Evolutionary conservation across 2,888 invertebrate genomes (phyloP).

Genomic region (Abrostola triplasia): DNA sequence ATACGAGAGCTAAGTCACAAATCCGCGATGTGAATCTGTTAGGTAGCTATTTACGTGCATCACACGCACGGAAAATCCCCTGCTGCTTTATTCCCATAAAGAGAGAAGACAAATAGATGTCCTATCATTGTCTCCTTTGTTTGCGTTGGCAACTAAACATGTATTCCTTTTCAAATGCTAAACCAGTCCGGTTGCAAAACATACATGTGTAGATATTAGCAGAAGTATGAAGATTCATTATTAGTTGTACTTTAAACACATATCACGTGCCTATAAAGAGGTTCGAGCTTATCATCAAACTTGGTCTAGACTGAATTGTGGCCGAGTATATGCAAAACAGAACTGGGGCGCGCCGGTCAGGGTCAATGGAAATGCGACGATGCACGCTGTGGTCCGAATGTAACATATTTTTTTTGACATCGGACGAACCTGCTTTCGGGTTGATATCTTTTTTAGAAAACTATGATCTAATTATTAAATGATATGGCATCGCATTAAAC

Average conservation of each 20-base stretch:
- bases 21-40: neutral
- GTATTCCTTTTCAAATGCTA: conserved; percentile 27
- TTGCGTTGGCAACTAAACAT: conserved; percentile 24
- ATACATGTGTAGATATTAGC: conserved; percentile 26
- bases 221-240: conserved; percentile 35
- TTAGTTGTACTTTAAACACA: conserved; percentile 25
- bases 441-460: neutral
- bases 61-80: conserved; percentile 19
- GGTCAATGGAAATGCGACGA: conserved; percentile 51
- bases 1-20: neutral
- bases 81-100: conserved; percentile 1
- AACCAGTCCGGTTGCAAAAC: conserved; percentile 33
- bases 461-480: neutral
- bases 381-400: conserved; percentile 29
- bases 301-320: conserved; percentile 54
- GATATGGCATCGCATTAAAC: neutral
- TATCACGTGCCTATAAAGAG: conserved; percentile 47
- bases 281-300: conserved; percentile 49
- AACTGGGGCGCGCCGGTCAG: conserved; percentile 57
- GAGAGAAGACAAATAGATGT: conserved; percentile 16
- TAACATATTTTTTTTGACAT: neutral
- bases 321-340: conserved; percentile 39
- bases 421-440: conserved; percentile 8
- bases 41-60: neutral
- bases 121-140: conserved; percentile 31